Conservation (phyloP, 2,888 invertebrate genomes). For the Panorpa germanica region DNA sequence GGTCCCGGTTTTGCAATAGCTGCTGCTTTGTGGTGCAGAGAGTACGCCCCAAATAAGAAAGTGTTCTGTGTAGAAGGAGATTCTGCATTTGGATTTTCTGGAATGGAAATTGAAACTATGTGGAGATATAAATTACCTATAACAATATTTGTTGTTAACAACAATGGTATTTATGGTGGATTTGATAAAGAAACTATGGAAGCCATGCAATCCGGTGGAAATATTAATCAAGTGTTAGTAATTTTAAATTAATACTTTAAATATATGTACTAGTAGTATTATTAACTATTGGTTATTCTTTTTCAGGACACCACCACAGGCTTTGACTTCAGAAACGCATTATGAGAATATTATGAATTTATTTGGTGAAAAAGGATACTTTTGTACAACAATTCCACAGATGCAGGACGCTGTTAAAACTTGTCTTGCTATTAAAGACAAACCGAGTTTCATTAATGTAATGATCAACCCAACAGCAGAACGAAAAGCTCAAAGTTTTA, state of each 20-base stretch:
- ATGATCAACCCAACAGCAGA: slow-evolving; percentile 76
- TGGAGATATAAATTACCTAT: slow-evolving; percentile 84
- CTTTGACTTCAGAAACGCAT: slow-evolving; percentile 54
- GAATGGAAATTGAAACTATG: slow-evolving; percentile 96
- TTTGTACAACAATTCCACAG: slow-evolving; percentile 60
- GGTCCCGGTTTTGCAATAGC: slow-evolving; percentile 85
- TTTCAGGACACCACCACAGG: slow-evolving; percentile 67
- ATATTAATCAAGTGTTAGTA: slow-evolving; percentile 55
- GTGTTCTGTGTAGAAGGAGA: slow-evolving; percentile 94
- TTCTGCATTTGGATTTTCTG: slow-evolving; percentile 95
- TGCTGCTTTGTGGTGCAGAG: slow-evolving; percentile 75
- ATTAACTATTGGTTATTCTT: slow-evolving; percentile 10
- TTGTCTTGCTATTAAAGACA: slow-evolving; percentile 46
- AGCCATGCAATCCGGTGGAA: slow-evolving; percentile 47
- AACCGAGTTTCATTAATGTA: slow-evolving; percentile 78
- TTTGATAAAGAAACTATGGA: slow-evolving; percentile 56
- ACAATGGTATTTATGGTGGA: slow-evolving; percentile 87
- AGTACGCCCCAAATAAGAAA: slow-evolving; percentile 57
- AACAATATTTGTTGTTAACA: slow-evolving; percentile 80
- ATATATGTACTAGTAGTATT: slow-evolving; percentile 4
- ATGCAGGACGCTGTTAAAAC: slow-evolving; percentile 48
- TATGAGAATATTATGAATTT: slow-evolving; percentile 85
- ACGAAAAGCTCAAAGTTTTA: slow-evolving; percentile 78
- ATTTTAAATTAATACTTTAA: slow-evolving; percentile 6
- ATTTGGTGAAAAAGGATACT: slow-evolving; percentile 64